phyloP scores from a whole-genome alignment of 1,140 invertebrate genomes.

The Habropoda laboriosa region DNA sequence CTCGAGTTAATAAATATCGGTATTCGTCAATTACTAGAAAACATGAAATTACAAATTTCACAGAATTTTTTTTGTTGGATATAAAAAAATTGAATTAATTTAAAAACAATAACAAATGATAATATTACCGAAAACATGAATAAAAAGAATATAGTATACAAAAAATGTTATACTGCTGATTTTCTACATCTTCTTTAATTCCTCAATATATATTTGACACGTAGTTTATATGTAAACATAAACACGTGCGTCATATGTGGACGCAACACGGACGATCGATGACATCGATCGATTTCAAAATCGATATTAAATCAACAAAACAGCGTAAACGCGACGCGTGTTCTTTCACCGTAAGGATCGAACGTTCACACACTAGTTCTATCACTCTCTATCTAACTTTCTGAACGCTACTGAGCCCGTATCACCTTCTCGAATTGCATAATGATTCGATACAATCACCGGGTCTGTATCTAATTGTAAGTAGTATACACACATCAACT shows the following conservation, averaged over 20 bases:
- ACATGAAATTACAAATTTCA: background rate
- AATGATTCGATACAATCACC: background rate
- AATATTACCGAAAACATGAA: background rate
- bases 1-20: background rate
- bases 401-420: background rate
- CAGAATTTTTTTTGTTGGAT: background rate
- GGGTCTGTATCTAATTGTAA: background rate
- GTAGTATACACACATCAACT: background rate
- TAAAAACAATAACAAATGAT: background rate
- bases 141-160: background rate
- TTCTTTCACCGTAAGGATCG: background rate
- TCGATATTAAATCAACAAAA: background rate
- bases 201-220: background rate
- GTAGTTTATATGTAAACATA: background rate
- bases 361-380: background rate
- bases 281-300: background rate
- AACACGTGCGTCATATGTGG: background rate
- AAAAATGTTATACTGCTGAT: background rate
- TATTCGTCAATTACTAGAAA: no score
- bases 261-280: background rate
- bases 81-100: background rate
- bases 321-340: background rate
- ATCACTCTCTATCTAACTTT: background rate
- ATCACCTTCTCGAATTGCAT: slow-evolving; percentile 26
- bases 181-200: background rate